Evolutionary conservation across 2,113 vertebrate species (phyloP).

Genomic region (Apteryx owenii): DNA sequence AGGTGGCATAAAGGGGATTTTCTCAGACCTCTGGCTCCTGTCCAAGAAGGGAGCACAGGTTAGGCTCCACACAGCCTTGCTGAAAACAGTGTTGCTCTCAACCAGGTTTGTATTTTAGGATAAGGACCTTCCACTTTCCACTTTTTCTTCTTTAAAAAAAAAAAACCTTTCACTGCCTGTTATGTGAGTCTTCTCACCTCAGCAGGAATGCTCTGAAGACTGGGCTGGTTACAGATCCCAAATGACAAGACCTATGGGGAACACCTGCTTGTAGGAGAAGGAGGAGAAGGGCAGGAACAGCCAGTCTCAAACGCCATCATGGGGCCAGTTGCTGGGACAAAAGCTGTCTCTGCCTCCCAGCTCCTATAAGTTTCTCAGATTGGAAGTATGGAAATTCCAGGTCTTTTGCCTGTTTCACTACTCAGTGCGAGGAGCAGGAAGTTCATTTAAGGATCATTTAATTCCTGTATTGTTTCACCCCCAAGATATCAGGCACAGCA

Average conservation of each 20-base stretch:
- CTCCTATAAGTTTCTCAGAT: neutral
- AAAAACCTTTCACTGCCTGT: too few species aligned
- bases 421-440: neutral
- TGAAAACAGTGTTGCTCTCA: too few species aligned
- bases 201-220: too few species aligned
- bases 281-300: rapidly evolving
- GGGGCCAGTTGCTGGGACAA: rapidly evolving
- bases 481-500: neutral
- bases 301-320: too few species aligned
- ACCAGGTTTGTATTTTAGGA: too few species aligned
- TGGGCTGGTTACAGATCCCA: neutral
- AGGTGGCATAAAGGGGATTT: too few species aligned
- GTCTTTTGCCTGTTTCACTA: neutral
- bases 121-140: too few species aligned
- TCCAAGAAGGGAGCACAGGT: too few species aligned
- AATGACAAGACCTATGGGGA: rapidly evolving
- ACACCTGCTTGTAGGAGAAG: rapidly evolving
- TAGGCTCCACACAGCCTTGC: too few species aligned
- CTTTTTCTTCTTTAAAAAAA: too few species aligned
- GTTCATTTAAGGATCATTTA: neutral
- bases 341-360: neutral
- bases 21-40: too few species aligned
- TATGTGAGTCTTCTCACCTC: too few species aligned
- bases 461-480: neutral
- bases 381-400: neutral